Percentiles rank a stretch among this genome's conserved stretches.
These are phyloP conservation scores for Drosophila sturtevanti DNA, from an alignment of 1,140 invertebrate genomes.

Conservation along the genomic window DNA sequence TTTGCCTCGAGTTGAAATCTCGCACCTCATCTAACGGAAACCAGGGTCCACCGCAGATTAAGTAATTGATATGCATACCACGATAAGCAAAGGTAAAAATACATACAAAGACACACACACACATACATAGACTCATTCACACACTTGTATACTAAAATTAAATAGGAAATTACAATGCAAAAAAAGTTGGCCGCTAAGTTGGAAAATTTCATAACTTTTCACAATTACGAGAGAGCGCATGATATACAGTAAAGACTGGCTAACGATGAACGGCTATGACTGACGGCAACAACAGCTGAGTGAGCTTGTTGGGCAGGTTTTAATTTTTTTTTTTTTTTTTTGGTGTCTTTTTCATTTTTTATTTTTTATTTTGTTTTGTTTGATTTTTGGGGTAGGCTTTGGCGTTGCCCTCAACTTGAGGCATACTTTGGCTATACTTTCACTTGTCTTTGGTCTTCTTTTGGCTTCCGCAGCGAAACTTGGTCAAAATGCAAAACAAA, in stretches of 20 bases:
- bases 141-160: too few species aligned
- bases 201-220: slow-evolving; percentile 67
- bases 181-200: slow-evolving; percentile 39
- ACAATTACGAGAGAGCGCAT: slow-evolving; percentile 45
- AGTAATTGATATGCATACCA: slow-evolving; percentile 73
- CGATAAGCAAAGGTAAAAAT: background rate
- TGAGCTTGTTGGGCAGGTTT: slow-evolving; percentile 45
- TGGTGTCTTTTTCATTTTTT: background rate
- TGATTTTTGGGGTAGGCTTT: slow-evolving; percentile 33
- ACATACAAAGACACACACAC: slow-evolving; percentile 31
- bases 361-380: background rate
- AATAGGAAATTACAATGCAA: slow-evolving; percentile 55
- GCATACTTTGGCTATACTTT: slow-evolving; percentile 61
- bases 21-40: slow-evolving; percentile 32
- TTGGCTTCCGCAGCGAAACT: slow-evolving; percentile 71
- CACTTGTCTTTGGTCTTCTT: slow-evolving; percentile 63
- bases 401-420: slow-evolving; percentile 51
- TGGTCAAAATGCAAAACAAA: slow-evolving; percentile 78
- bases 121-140: too few species aligned
- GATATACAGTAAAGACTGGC: slow-evolving; percentile 12
- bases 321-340: background rate
- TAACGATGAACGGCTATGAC: background rate
- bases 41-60: slow-evolving; percentile 31
- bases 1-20: slow-evolving; percentile 28
- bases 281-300: slow-evolving; percentile 30